These are phyloP conservation scores for Anorthoa munda DNA, from an alignment of 2,888 invertebrate species.

Conservation along the genomic window DNA sequence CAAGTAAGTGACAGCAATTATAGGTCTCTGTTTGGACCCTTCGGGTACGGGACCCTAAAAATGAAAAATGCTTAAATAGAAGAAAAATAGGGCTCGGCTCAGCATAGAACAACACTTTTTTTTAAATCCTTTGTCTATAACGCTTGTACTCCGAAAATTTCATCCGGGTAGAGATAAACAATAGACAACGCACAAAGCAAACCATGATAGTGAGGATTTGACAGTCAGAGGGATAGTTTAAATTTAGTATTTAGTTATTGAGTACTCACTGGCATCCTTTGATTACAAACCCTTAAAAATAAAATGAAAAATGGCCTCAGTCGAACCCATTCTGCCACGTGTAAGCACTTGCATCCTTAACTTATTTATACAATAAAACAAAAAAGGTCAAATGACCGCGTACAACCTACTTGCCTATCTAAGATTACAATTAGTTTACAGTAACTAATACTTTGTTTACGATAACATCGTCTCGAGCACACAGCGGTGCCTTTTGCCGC, in stretches of 20 bases:
- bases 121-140: too few species aligned
- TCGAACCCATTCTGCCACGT: slow-evolving; percentile 4
- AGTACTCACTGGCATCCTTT: too few species aligned
- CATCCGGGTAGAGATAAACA: too few species aligned
- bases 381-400: slow-evolving; percentile 35
- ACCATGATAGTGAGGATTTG: too few species aligned
- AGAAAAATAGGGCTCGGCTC: neutral
- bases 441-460: slow-evolving; percentile 60
- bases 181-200: too few species aligned
- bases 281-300: too few species aligned
- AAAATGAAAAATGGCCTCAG: neutral
- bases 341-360: neutral
- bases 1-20: too few species aligned
- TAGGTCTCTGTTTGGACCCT: neutral
- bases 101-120: too few species aligned
- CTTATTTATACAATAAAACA: slow-evolving; percentile 17
- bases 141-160: too few species aligned
- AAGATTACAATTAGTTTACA: slow-evolving; percentile 47
- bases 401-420: slow-evolving; percentile 48
- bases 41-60: neutral
- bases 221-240: too few species aligned
- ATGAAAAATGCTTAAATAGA: too few species aligned
- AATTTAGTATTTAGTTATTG: too few species aligned
- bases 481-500: slow-evolving; percentile 66
- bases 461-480: slow-evolving; percentile 47